Evolutionary conservation across 2,888 invertebrate species (phyloP).

Genomic region (Zeuzera pyrina): DNA sequence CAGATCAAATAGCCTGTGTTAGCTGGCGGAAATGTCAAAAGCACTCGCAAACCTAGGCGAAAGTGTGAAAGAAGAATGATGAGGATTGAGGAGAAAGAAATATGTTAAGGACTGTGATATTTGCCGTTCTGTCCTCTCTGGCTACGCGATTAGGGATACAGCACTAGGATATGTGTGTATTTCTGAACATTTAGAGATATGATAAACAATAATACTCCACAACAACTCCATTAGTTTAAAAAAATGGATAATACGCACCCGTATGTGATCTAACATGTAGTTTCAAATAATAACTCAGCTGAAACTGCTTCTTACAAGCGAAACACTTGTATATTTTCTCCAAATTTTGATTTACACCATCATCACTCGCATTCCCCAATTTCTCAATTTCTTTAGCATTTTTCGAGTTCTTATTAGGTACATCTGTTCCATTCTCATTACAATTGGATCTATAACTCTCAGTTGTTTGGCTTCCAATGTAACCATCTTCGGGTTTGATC

Average conservation of each 20-base stretch:
- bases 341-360: conserved; percentile 15
- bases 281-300: conserved; percentile 55
- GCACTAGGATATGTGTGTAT: neutral
- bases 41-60: no score
- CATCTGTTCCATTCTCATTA: neutral
- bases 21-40: no score
- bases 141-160: no score
- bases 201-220: neutral
- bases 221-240: no score
- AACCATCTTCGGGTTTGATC: conserved; percentile 59
- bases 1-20: no score
- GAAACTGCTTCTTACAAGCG: conserved; percentile 56
- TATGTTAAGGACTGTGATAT: no score
- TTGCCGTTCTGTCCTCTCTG: no score
- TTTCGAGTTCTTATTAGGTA: neutral
- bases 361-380: neutral
- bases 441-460: conserved; percentile 18
- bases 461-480: conserved; percentile 48
- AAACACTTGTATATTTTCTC: conserved; percentile 61
- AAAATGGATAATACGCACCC: conserved; percentile 27
- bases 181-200: neutral
- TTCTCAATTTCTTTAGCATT: neutral
- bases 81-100: no score
- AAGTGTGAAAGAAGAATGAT: no score
- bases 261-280: conserved; percentile 61